A percentile compares a stretch with the other conserved stretches of the same genome.
These are phyloP conservation scores for Clarias platycephalus DNA, from an alignment of 2,797 vertebrate genomes.

Conservation along the genomic window DNA sequence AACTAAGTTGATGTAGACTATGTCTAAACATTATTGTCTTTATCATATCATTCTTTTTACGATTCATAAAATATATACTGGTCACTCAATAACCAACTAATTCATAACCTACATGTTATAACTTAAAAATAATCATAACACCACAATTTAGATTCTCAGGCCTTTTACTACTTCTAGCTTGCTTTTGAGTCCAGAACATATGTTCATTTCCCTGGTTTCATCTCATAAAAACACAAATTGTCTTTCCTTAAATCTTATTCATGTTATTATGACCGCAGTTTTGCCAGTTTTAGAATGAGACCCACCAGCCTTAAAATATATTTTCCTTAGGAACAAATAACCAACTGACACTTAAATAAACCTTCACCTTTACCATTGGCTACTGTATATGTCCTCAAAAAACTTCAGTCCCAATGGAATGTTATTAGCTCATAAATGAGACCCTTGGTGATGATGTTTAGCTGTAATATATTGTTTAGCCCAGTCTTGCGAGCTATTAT, in stretches of 20 bases:
- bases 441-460: not conserved
- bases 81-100: not conserved
- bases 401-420: not conserved
- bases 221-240: not conserved
- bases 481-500: not conserved
- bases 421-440: not conserved
- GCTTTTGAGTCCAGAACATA: not conserved
- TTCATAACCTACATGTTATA: not conserved
- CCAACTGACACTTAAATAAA: not conserved
- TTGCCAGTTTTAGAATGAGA: constrained; percentile 11
- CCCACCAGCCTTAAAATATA: not conserved
- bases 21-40: not conserved
- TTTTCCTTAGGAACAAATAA: not conserved
- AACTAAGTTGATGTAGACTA: not conserved
- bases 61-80: not conserved
- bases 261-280: not conserved
- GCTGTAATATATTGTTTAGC: not conserved
- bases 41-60: too few species aligned
- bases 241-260: too few species aligned
- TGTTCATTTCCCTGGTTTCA: not conserved
- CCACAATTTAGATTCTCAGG: not conserved
- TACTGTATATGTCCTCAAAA: not conserved
- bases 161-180: not conserved
- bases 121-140: not conserved
- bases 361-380: not conserved